These are phyloP conservation scores for Drosophila nannoptera DNA, from an alignment of 1,140 invertebrate genomes.

Conservation along the genomic window DNA sequence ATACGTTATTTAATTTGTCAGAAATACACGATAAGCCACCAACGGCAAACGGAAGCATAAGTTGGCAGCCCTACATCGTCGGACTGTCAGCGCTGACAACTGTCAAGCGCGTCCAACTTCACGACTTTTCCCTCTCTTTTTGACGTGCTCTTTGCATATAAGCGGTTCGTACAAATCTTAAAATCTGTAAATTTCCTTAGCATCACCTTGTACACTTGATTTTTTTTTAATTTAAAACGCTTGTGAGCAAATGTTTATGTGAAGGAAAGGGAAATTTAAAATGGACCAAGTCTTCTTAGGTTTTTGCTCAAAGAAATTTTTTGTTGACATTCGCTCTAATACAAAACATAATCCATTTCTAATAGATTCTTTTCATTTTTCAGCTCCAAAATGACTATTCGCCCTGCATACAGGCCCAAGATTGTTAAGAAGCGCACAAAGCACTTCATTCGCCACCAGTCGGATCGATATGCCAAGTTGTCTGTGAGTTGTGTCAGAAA, in stretches of 20 bases:
- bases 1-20: not conserved
- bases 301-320: constrained; percentile 23
- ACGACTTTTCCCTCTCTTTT: constrained; percentile 65
- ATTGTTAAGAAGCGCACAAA: constrained; percentile 98
- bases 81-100: constrained; percentile 19
- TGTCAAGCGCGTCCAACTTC: constrained; percentile 59
- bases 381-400: constrained; percentile 87
- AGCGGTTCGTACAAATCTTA: constrained; percentile 60
- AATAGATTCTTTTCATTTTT: constrained; percentile 36
- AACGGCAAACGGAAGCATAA: constrained; percentile 29
- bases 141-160: constrained; percentile 70
- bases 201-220: constrained; percentile 28
- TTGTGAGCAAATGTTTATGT: constrained; percentile 6
- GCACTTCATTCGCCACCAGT: constrained; percentile 97
- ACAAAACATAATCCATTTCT: not conserved
- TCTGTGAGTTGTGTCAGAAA: constrained; percentile 83
- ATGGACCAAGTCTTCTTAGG: not conserved
- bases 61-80: constrained; percentile 23
- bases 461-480: constrained; percentile 96
- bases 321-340: constrained; percentile 49
- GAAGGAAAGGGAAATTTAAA: constrained; percentile 14
- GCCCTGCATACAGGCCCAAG: constrained; percentile 91
- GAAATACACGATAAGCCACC: constrained; percentile 5
- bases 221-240: constrained; percentile 14
- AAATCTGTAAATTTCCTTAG: constrained; percentile 53